Base-by-base conservation (phyloP, 2,888 invertebrate genomes). In the Euzetes globulus region DNA sequence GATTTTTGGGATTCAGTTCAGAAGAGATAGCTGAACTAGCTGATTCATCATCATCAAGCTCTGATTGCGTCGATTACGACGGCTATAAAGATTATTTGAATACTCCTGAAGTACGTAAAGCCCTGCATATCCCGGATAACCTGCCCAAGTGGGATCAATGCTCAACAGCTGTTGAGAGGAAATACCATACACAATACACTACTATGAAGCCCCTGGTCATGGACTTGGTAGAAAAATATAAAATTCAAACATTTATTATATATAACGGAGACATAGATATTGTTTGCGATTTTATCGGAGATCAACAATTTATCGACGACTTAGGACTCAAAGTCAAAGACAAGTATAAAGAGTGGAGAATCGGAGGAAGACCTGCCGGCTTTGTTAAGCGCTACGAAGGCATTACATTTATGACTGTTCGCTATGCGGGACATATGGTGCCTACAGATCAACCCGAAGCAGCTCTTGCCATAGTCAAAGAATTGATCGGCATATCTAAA, bases 361-460 rank as follows among this genome's bases (percentile, higher is more conserved):
- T 58, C 27, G 25, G 15, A 22, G 58, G 58, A 58, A 58, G 58
- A 15, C 4, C 17, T 22, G 58, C 58, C 58, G 58, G 58, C 22
- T 58, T 37, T 63, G 63, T 63, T 9, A 29, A 29, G 27, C 15
- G 52, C 9, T 63, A 22, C 17, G 22, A 63, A 19, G 68, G 41
- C 25, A 19, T 37, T 9, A 68, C 11, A n/a, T 55, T 71, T 52
- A 22, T 71, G 22, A 71, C 45, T 55, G 37, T 55, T 1, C 22
- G 29, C 6, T 19, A 41, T 15, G 55, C 71, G 5, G 71, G 71
- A 41, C 71, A 71, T 47, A 71, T 71, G 52, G 71, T 71, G 5
- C 71, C 71, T 15, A 55, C 45, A 9, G 45, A 71, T 19, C 37
- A 71, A 47, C 71, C 71, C 7, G 3, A 60, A 27, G 50, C 37